A percentile compares a stretch with the other conserved stretches of the same genome.
Conservation (phyloP, 1,140 invertebrate species). For the Ditylenchus dipsaci region DNA sequence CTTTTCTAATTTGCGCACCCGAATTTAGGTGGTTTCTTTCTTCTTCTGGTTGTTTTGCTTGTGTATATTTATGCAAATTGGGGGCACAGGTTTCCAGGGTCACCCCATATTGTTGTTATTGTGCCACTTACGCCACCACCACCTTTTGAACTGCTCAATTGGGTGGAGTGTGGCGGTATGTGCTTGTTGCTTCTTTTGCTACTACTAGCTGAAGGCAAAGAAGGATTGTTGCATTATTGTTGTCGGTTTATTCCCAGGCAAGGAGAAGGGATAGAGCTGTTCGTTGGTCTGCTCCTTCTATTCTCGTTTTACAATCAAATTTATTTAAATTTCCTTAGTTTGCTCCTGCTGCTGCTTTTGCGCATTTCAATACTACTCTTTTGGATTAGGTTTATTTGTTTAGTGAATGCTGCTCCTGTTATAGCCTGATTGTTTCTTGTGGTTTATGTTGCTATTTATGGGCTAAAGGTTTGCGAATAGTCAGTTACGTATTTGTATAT, state of each 20-base stretch:
- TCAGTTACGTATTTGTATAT: too few species aligned
- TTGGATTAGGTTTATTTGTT: too few species aligned
- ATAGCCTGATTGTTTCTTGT: too few species aligned
- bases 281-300: neutral
- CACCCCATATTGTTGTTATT: neutral
- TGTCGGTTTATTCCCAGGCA: too few species aligned
- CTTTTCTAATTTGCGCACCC: too few species aligned
- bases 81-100: neutral
- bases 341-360: neutral
- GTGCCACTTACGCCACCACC: neutral
- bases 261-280: too few species aligned
- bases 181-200: too few species aligned
- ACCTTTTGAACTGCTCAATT: neutral
- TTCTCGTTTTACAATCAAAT: neutral
- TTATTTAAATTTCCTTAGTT: constrained; percentile 1
- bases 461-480: too few species aligned
- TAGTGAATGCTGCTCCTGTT: too few species aligned
- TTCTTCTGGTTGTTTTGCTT: neutral
- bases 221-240: too few species aligned
- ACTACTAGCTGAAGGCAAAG: too few species aligned
- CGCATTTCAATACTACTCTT: neutral
- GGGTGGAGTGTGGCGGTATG: neutral
- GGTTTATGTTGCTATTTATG: too few species aligned
- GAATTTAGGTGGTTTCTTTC: neutral
- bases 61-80: constrained; percentile 1